A percentile compares a stretch with the other conserved stretches of the same genome.
Conservation (phyloP, 2,113 vertebrate species). For the Hiodon tergisus region DNA sequence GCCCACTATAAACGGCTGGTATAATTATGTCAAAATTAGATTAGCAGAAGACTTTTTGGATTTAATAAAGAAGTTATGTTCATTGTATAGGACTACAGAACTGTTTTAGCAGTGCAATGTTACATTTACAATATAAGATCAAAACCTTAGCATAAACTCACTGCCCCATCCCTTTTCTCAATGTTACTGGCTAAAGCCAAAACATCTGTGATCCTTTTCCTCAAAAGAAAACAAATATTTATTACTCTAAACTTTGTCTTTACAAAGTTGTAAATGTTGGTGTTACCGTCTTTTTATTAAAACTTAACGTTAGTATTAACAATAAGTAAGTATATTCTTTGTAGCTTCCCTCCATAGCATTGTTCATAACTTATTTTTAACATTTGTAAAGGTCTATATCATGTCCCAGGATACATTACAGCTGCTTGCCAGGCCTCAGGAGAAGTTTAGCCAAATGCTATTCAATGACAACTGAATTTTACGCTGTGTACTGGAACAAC, state of each 20-base stretch:
- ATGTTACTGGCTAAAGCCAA: neutral
- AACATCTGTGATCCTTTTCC: constrained; percentile 9
- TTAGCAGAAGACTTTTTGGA: neutral
- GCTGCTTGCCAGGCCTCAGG: neutral
- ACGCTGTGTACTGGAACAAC: neutral
- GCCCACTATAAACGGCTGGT: neutral
- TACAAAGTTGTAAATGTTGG: neutral
- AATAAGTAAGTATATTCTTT: no score
- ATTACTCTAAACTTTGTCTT: neutral
- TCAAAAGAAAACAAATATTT: neutral
- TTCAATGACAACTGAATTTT: neutral
- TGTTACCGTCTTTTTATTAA: neutral
- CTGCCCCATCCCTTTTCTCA: neutral
- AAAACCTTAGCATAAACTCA: constrained; percentile 4
- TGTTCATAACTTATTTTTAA: no score
- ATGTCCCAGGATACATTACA: no score
- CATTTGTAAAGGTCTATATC: no score
- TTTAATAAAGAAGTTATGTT: constrained; percentile 5
- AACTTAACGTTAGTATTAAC: no score
- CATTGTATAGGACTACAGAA: neutral
- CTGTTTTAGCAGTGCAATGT: constrained; percentile 3
- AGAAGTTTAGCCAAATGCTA: neutral
- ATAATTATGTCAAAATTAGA: neutral
- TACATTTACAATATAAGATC: constrained; percentile 5
- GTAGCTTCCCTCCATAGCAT: no score